Percentiles rank a stretch among this genome's conserved stretches.
These are phyloP conservation scores for Sminthurinus aureus DNA, from an alignment of 2,888 invertebrate genomes.

Conservation along the genomic window DNA sequence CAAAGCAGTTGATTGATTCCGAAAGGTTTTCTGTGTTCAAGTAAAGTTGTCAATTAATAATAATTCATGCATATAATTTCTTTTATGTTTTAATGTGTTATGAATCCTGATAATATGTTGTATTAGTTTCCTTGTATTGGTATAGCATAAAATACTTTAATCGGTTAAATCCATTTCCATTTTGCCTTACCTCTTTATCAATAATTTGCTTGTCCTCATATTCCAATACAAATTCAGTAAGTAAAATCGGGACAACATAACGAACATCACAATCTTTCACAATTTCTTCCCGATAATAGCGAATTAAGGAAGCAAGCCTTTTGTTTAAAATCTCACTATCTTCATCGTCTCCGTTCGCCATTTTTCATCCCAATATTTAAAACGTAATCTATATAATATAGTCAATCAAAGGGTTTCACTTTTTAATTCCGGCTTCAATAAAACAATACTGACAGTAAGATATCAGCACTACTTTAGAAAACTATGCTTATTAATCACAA, in stretches of 20 bases:
- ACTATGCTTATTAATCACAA: neutral
- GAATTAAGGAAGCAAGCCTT: constrained; percentile 60
- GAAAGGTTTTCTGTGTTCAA: constrained; percentile 43
- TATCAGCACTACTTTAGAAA: too few relatives aligned
- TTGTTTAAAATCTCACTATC: neutral
- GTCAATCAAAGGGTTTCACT: neutral
- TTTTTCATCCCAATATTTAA: neutral
- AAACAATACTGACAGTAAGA: neutral
- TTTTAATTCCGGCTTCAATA: neutral
- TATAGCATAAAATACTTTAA: too few relatives aligned
- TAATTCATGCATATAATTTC: too few relatives aligned
- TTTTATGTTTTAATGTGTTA: too few relatives aligned
- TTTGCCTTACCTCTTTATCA: constrained; percentile 50
- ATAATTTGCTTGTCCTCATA: constrained; percentile 59
- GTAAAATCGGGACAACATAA: constrained; percentile 66
- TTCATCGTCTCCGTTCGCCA: neutral
- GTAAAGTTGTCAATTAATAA: too few relatives aligned
- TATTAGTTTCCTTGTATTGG: too few relatives aligned
- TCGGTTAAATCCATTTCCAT: too few relatives aligned
- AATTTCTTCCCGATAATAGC: constrained; percentile 65
- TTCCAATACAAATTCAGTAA: constrained; percentile 64
- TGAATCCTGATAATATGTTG: too few relatives aligned
- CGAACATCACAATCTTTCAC: constrained; percentile 66
- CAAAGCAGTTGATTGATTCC: constrained; percentile 48
- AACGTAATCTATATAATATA: neutral